Base-by-base conservation (phyloP, 2,797 vertebrate species). In the Tragopan temminckii region DNA sequence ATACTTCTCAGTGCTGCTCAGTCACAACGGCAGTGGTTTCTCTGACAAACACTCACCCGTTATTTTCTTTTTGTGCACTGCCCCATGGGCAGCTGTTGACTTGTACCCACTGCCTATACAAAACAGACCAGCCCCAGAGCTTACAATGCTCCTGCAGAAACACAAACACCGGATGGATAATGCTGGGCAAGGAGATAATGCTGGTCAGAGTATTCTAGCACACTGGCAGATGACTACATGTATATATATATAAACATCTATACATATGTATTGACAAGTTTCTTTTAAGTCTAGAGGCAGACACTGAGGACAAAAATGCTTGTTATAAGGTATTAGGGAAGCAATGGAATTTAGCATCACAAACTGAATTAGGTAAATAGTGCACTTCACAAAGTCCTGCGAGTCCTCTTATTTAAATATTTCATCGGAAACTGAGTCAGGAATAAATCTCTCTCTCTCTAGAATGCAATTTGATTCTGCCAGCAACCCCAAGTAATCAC, bases 61-160 rank as follows among this genome's bases (percentile, higher is more conserved):
- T 79, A 88, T 55, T 94, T 93, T 36, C 40, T 63, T 94, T 76
- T 78, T 74, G 27, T 79, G 59, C 48, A 59, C 17, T 94, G 75
- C 45, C 4, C 3, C 2, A 76, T 38, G 36, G 1, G 2, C 53
- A 82, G 90, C 50, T 85, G 72, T 68, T 83, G 77, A 88, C 27
- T 83, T 80, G 33, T 7, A 74, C 52, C 33, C n/a, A 62, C 33
- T 72, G 40, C 83, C 85, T 35, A 53, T 14, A 82, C 11, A 77
- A 71, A 86, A 70, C 14, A 45, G n/a, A 40, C 92, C 57, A 84
- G 57, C 4, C 17, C 25, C 35, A 81, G n/a, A 79, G 31, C 52
- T 74, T 74, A 61, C 46, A 91, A 70, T 45, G 57, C 35, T 70
- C 5, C 0, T 52, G 13, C 50, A 89, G 61, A 35, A 91, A 74